These are phyloP conservation scores for Tachina lurida DNA, from an alignment of 2,888 invertebrate species.

Conservation along the genomic window DNA sequence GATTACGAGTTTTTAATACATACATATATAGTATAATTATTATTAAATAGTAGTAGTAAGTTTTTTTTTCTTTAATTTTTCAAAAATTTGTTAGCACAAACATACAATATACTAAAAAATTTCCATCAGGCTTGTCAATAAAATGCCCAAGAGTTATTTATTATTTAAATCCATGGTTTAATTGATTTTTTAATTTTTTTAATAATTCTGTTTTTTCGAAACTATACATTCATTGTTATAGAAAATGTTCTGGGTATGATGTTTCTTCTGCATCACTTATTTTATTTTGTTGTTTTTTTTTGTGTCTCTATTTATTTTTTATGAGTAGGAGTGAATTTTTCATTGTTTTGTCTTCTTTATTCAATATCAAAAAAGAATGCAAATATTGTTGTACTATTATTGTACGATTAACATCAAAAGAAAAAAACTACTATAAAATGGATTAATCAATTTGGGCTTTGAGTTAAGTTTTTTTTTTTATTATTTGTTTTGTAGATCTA, in stretches of 20 bases:
- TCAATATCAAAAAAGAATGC: constrained; percentile 58
- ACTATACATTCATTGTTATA: constrained; percentile 48
- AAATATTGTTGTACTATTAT: constrained; percentile 65
- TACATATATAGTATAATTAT: constrained; percentile 59
- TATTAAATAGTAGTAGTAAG: constrained; percentile 70
- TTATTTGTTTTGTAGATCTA: constrained; percentile 29
- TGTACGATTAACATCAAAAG: constrained; percentile 68
- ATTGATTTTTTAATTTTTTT: constrained; percentile 54
- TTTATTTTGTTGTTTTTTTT: constrained; percentile 1
- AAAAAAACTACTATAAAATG: constrained; percentile 53
- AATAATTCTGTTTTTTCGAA: constrained; percentile 37
- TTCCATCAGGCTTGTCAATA: constrained; percentile 47
- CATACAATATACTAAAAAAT: constrained; percentile 49
- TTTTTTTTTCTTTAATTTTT: constrained; percentile 51
- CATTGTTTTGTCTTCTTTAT: constrained; percentile 20
- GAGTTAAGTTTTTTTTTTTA: neutral
- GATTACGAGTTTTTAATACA: constrained; percentile 66
- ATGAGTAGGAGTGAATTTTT: constrained; percentile 35
- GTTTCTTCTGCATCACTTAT: constrained; percentile 28
- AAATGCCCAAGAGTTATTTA: constrained; percentile 49
- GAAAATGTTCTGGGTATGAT: constrained; percentile 43
- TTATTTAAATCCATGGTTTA: constrained; percentile 46
- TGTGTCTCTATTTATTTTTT: constrained; percentile 17
- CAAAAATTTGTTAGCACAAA: constrained; percentile 67
- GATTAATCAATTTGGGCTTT: constrained; percentile 48